A percentile compares a stretch with the other conserved stretches of the same genome.
phyloP scores from a whole-genome alignment of 1,140 invertebrate genomes.

The Homarus americanus region DNA sequence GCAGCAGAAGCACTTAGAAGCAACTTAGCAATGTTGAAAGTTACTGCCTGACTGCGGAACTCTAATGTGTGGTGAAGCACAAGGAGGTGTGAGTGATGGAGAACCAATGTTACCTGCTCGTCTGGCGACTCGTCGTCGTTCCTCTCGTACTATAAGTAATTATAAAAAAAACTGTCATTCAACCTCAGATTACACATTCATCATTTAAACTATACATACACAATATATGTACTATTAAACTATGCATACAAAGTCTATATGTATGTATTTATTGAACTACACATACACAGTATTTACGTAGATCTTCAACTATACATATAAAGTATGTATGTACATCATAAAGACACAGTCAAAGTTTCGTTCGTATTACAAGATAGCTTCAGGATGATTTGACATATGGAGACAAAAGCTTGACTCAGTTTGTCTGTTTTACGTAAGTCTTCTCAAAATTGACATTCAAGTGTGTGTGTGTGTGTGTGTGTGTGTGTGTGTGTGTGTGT shows the following conservation, averaged over 20 bases:
- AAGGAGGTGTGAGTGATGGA: not conserved
- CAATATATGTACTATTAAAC: conserved; percentile 5
- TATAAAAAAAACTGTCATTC: not conserved
- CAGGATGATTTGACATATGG: no score
- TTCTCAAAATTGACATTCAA: not conserved
- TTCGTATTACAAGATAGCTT: no score
- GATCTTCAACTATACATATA: no score
- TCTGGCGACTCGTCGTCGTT: not conserved
- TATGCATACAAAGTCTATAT: conserved; percentile 18
- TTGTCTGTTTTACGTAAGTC: not conserved
- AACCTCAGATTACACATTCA: not conserved
- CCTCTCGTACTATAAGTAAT: not conserved
- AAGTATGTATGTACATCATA: no score
- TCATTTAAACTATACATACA: not conserved
- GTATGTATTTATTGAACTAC: not conserved
- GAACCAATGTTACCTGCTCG: not conserved
- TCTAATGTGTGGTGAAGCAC: not conserved
- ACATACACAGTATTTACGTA: not conserved
- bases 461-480: conserved; percentile 27
- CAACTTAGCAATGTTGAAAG: no score
- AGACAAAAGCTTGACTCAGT: no score
- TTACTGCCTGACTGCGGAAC: no score
- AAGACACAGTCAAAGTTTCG: no score
- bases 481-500: conserved; percentile 29
- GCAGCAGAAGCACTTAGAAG: no score